Evolutionary conservation across 2,888 invertebrate genomes (phyloP), one percentile per base, ranked within the genome.

Genomic region (Axea sp.): DNA sequence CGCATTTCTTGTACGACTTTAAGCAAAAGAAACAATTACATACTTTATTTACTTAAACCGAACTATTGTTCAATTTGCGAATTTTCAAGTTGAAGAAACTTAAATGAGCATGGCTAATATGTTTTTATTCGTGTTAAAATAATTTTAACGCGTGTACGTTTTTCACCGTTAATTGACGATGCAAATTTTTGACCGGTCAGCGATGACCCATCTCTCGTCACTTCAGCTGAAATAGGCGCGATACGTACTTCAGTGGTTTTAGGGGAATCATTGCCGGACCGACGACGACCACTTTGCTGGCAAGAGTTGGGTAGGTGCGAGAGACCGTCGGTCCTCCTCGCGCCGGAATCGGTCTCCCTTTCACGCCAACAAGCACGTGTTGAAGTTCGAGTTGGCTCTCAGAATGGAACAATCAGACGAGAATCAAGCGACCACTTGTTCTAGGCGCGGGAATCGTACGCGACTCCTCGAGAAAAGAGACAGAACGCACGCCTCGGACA

Each of bases 401-500:
- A 85, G 86, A 87, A 86, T 86, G 82, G 86, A 86, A 87, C 86
- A 87, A 87, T 87, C 87, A 87, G 83, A 76, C 79, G 83, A 83
- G 86, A 87, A 87, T 87, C 86, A 87, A 86, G 86, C 86, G 83
- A 84, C 81, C 85, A 84, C 86, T 87, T 87, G 87, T 87, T 87
- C 84, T 78, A 81, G 80, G 81, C 81, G 82, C 81, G 77, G 74
- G 77, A 67, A 65, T 64, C 75, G 76, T 79, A 26, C 14, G 45
- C 45, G 37, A 30, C 78, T 83, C 75, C 84, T 83, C 81, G 71
- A 82, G 83, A 82, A 73, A 72, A 77, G 68, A 60, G 72, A 73
- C 67, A 73, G 47, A 55, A 75, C 75, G 73, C 55, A 65, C 71
- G 74, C 67, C 45, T 51, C 73, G 81, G 83, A 86, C 84, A 82